phyloP scores from a whole-genome alignment of 2,113 vertebrate species.

The Ahaetulla prasina region DNA sequence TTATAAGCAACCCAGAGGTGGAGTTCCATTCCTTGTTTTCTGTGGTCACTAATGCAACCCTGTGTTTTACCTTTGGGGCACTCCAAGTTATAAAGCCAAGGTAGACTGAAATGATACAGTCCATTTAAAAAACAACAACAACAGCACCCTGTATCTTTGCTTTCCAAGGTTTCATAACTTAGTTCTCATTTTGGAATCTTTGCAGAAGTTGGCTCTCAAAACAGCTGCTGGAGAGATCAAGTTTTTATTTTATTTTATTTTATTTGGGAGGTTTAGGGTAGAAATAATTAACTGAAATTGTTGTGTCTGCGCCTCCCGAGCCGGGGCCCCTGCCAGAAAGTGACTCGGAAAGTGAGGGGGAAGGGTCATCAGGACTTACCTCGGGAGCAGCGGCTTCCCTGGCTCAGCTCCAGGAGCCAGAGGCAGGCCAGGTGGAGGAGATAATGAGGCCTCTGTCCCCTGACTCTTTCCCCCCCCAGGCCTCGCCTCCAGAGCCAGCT shows the following conservation, averaged over 20 bases:
- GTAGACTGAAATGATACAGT: not conserved
- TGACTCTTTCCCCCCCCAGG: too few species aligned
- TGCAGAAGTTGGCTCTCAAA: not conserved
- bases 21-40: not conserved
- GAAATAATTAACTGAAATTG: not conserved
- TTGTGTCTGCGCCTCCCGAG: too few species aligned
- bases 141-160: not conserved
- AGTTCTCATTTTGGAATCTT: slow-evolving; percentile 19
- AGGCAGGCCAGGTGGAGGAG: too few species aligned
- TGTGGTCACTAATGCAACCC: not conserved
- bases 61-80: not conserved
- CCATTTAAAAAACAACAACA: not conserved
- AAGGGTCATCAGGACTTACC: too few species aligned
- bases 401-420: too few species aligned
- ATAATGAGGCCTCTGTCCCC: too few species aligned
- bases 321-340: too few species aligned
- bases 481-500: too few species aligned
- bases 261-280: not conserved
- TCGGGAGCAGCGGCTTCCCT: too few species aligned
- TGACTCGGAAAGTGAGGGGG: too few species aligned
- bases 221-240: not conserved
- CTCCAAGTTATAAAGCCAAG: not conserved
- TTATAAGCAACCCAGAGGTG: not conserved
- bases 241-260: too few species aligned
- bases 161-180: not conserved